These are phyloP conservation scores for Rhinolophus sinicus DNA, from an alignment of 2,113 vertebrate species.

Conservation along the genomic window DNA sequence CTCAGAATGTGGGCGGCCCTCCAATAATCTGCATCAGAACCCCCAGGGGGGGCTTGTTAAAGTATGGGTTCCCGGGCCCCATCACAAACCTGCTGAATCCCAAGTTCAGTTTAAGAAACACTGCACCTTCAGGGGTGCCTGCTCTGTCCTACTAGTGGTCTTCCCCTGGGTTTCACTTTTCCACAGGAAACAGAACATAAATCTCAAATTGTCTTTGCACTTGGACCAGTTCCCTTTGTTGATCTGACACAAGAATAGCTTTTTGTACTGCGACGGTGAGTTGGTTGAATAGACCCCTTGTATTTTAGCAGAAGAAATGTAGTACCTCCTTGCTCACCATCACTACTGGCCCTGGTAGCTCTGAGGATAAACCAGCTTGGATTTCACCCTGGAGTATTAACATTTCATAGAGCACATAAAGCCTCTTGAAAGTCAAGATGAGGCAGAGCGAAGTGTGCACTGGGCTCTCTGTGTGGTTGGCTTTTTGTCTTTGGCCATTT, in stretches of 20 bases:
- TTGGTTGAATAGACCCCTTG: constrained; percentile 66
- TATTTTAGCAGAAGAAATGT: constrained; percentile 45
- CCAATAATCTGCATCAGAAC: not conserved
- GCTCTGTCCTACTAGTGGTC: not conserved
- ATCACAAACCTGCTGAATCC: not conserved
- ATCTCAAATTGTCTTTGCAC: constrained; percentile 35
- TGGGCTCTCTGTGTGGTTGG: not conserved
- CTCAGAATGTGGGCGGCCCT: not conserved
- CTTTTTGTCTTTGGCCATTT: constrained; percentile 8
- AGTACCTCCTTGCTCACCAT: not conserved
- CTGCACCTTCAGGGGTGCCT: not conserved
- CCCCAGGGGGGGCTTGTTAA: not conserved
- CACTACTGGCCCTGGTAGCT: constrained; percentile 8
- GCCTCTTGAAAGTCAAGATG: constrained; percentile 51
- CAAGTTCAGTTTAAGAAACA: not conserved
- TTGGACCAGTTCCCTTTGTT: constrained; percentile 47
- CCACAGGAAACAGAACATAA: constrained; percentile 43
- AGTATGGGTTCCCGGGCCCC: not conserved
- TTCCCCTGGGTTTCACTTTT: constrained; percentile 42
- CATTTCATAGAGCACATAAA: constrained; percentile 57
- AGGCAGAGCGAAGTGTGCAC: not conserved
- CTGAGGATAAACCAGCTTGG: constrained; percentile 54
- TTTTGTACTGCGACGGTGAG: constrained; percentile 46
- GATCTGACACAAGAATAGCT: constrained; percentile 63
- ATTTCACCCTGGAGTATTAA: constrained; percentile 57